A percentile compares a stretch with the other conserved stretches of the same genome.
Evolutionary conservation across 2,113 vertebrate species (phyloP).

Genomic region (Dendrocopos noguchii): DNA sequence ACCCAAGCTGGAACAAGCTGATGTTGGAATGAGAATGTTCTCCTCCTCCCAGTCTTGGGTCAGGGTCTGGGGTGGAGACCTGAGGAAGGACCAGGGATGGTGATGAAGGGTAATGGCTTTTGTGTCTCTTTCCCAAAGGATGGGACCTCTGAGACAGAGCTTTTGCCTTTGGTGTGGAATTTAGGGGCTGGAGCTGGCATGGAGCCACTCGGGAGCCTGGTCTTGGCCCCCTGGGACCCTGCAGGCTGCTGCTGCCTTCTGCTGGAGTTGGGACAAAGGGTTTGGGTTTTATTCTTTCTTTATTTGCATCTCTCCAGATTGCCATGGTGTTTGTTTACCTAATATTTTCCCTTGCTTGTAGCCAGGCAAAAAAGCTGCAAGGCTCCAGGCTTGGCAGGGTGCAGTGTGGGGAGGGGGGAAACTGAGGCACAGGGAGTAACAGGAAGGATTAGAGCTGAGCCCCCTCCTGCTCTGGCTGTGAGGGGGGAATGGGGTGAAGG

Average conservation of each 20-base stretch:
- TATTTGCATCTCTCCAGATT: not conserved
- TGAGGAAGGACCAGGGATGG: not conserved
- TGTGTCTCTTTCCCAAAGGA: not conserved
- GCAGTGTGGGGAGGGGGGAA: not conserved
- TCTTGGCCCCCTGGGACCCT: accelerated
- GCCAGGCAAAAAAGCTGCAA: not conserved
- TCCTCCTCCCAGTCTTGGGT: not conserved
- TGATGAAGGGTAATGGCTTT: accelerated
- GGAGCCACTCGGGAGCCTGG: accelerated
- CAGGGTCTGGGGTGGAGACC: not conserved
- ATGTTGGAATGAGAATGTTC: not conserved
- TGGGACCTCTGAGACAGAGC: not conserved
- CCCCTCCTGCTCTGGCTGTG: not conserved
- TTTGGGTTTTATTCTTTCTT: not conserved
- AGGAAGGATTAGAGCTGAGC: not conserved
- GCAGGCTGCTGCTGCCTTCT: not conserved
- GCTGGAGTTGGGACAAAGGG: accelerated
- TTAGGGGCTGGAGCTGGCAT: accelerated
- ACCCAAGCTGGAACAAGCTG: not conserved
- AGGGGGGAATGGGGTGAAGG: not conserved
- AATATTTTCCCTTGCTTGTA: not conserved
- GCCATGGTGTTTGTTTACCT: not conserved
- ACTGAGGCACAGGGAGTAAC: not conserved
- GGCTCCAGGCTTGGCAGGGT: not conserved
- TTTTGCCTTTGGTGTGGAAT: not conserved